Conservation (phyloP, 2,797 vertebrate species). For the Acanthurus lineatus region DNA sequence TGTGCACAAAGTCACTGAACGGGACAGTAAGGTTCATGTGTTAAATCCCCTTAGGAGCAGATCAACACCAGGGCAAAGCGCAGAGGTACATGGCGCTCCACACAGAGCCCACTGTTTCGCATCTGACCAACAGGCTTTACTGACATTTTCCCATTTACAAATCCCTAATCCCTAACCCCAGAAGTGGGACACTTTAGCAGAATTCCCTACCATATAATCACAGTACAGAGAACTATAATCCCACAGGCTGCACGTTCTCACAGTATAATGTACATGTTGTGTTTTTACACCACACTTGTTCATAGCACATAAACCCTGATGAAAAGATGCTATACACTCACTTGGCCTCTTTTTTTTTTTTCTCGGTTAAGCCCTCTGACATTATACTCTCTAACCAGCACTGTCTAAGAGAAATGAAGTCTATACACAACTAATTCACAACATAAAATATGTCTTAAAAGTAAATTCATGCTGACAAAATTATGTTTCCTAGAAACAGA, state of each 20-base stretch:
- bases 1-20: constrained; percentile 37
- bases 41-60: constrained; percentile 56
- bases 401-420: too few relatives aligned
- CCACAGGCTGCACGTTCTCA: constrained; percentile 46
- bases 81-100: constrained; percentile 21
- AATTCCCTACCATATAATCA: constrained; percentile 66
- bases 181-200: constrained; percentile 67
- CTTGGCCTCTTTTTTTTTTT: constrained; percentile 1
- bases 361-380: too few relatives aligned
- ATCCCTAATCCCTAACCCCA: constrained; percentile 70
- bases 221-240: constrained; percentile 57
- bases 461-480: too few relatives aligned
- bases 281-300: constrained; percentile 20
- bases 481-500: too few relatives aligned
- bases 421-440: too few relatives aligned
- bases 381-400: too few relatives aligned
- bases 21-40: constrained; percentile 13
- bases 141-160: constrained; percentile 69
- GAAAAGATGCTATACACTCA: constrained; percentile 10
- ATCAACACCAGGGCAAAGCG: constrained; percentile 54
- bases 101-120: constrained; percentile 40
- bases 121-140: constrained; percentile 53
- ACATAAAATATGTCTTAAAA: too few relatives aligned
- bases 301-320: constrained; percentile 25
- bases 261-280: constrained; percentile 52